Base-by-base conservation (phyloP, 2,113 vertebrate species). In the Etia nguti region DNA sequence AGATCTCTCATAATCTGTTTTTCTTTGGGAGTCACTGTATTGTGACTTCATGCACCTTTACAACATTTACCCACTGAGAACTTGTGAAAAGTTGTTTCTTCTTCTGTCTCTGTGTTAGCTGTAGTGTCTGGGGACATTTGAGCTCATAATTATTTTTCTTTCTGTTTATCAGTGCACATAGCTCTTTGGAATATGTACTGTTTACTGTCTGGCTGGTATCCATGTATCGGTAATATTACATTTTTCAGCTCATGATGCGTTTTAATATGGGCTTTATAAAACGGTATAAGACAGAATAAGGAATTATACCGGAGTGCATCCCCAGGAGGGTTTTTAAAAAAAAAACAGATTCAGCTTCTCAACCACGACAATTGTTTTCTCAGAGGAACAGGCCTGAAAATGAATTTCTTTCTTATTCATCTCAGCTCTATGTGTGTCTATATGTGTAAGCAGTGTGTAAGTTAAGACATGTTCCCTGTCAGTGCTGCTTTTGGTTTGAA, bases 391-490 rank as follows among this genome's bases (percentile, higher is more conserved):
- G 41, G 24, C 55, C 43, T 56, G 41, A 82, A n/a, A 86, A 89
- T 87, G 77, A 88, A 43, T 85, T 55, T 59, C 50, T 77, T 65
- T 80, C 29, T n/a, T 31, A 79, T 85, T 75, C 75, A 89, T 59
- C 24, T 22, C 13, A 22, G 20, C 48, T 82, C 54, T 82, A 10
- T 57, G 34, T 73, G 50, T 82, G 13, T 65, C 24, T 48, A 10
- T 60, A 18, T 73, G 29, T 89, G 84, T 26, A 29, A 77, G 36
- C 22, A 18, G 15, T 18, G 82, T 91, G 86, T 82, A 81, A 80
- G 92, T 94, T 88, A 82, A 82, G 90, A 91, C 91, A 89, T 89
- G 91, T 84, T 89, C 79, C 18, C 86, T 82, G 90, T 87, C 88
- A 86, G 70, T 59, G 8, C 50, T 57, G 55, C 73, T 89, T 85